A percentile compares a stretch with the other conserved stretches of the same genome.
Evolutionary conservation across 2,888 invertebrate species (phyloP).

Genomic region (Argyresthia albistria): DNA sequence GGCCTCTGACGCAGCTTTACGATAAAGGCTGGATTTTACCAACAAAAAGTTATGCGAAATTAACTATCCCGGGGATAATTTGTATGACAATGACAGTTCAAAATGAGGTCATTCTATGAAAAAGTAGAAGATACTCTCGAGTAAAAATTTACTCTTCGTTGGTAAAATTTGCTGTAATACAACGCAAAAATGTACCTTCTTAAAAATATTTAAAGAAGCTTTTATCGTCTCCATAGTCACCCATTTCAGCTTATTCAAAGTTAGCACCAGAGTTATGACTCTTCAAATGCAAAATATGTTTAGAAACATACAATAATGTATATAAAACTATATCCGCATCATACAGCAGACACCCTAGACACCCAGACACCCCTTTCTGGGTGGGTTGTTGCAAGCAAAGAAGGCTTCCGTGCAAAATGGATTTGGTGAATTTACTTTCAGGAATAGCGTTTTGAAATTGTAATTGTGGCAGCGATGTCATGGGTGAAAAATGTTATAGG

Average conservation of each 20-base stretch:
- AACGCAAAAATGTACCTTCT: too few relatives aligned
- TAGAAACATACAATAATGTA: conserved; percentile 2
- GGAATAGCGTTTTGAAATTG: conserved; percentile 58
- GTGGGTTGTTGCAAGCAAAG: conserved; percentile 4
- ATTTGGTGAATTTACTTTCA: conserved; percentile 48
- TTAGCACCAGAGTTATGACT: conserved; percentile 9
- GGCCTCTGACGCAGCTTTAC: too few relatives aligned
- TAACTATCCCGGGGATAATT: too few relatives aligned
- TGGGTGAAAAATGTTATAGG: not conserved
- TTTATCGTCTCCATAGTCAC: conserved; percentile 3
- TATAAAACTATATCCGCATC: not conserved
- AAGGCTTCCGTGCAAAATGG: conserved; percentile 54
- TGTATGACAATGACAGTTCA: too few relatives aligned
- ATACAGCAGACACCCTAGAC: not conserved
- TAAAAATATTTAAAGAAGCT: not conserved
- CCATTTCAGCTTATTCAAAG: conserved; percentile 3
- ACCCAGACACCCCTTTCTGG: not conserved
- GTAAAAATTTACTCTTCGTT: too few relatives aligned
- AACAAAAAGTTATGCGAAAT: too few relatives aligned
- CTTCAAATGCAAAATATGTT: conserved; percentile 11
- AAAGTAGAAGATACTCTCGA: too few relatives aligned
- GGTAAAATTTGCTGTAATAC: too few relatives aligned
- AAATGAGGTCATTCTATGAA: too few relatives aligned
- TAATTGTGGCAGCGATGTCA: conserved; percentile 31
- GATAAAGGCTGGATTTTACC: too few relatives aligned